A percentile compares a stretch with the other conserved stretches of the same genome.
These are phyloP conservation scores for Elgaria multicarinata DNA, from an alignment of 2,113 vertebrate species.

Conservation along the genomic window DNA sequence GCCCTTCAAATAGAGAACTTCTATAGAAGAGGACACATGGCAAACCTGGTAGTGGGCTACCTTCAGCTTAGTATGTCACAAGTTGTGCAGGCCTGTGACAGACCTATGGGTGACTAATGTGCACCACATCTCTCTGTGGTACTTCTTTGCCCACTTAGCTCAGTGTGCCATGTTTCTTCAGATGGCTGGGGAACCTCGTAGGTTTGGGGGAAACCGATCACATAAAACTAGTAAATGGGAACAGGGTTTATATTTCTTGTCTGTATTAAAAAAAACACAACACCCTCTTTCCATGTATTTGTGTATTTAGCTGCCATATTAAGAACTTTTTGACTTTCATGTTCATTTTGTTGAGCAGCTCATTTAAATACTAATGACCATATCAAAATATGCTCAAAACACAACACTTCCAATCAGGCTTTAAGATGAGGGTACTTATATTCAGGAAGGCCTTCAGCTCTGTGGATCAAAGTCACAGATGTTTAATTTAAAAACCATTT, in stretches of 20 bases:
- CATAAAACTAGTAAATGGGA: no score
- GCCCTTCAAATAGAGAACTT: no score
- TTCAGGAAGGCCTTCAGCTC: background rate
- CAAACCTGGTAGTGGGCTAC: background rate
- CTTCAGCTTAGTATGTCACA: background rate
- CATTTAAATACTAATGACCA: background rate
- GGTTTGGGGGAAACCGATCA: background rate
- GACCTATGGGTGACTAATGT: background rate
- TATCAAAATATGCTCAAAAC: background rate
- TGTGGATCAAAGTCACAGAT: constrained; percentile 24
- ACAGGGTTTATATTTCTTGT: background rate
- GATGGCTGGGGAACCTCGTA: background rate
- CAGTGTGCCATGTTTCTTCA: background rate
- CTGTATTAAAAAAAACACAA: background rate
- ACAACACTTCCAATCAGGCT: background rate
- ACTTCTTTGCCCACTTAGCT: background rate
- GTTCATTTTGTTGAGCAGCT: background rate
- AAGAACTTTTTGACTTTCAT: background rate
- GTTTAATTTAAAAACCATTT: constrained; percentile 5
- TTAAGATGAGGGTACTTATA: background rate
- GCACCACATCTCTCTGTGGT: background rate
- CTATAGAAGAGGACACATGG: no score
- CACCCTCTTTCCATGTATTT: background rate
- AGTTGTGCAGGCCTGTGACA: background rate
- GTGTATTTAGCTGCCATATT: background rate